phyloP scores from a whole-genome alignment of 2,797 vertebrate genomes.

The Danio tinwini region DNA sequence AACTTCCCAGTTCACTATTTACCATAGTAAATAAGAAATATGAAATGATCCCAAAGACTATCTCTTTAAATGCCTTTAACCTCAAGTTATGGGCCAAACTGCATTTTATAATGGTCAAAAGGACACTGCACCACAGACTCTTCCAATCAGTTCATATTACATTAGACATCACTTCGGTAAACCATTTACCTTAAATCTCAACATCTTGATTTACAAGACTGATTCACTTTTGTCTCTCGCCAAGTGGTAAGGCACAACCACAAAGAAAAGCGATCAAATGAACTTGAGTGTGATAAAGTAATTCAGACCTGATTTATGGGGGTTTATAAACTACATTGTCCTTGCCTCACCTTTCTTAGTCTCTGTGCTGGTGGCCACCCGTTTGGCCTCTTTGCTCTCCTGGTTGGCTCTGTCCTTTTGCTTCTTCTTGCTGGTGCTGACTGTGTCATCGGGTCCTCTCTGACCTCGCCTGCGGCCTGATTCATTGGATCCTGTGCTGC shows the following conservation, averaged over 20 bases:
- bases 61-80: slow-evolving; percentile 20
- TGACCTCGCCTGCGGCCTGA: slow-evolving; percentile 81
- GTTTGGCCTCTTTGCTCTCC: slow-evolving; percentile 93
- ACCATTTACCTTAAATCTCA: background rate
- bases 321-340: slow-evolving; percentile 3
- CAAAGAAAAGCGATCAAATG: background rate
- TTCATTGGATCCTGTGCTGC: slow-evolving; percentile 72
- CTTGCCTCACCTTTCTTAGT: slow-evolving; percentile 81
- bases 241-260: background rate
- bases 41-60: slow-evolving; percentile 3
- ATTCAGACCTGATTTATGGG: background rate
- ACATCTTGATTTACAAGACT: background rate
- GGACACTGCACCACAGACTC: slow-evolving; percentile 20
- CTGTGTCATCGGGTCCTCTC: slow-evolving; percentile 82
- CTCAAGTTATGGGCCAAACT: background rate
- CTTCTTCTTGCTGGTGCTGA: slow-evolving; percentile 91
- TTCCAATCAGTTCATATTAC: background rate
- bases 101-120: slow-evolving; percentile 16
- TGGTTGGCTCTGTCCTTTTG: slow-evolving; percentile 96
- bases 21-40: background rate
- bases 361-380: slow-evolving; percentile 64
- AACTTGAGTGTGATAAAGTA: background rate
- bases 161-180: background rate
- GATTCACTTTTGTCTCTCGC: background rate
- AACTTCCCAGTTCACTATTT: background rate